A percentile compares a stretch with the other conserved stretches of the same genome.
Conservation (phyloP, 2,797 vertebrate genomes). For the Synanceia verrucosa region DNA sequence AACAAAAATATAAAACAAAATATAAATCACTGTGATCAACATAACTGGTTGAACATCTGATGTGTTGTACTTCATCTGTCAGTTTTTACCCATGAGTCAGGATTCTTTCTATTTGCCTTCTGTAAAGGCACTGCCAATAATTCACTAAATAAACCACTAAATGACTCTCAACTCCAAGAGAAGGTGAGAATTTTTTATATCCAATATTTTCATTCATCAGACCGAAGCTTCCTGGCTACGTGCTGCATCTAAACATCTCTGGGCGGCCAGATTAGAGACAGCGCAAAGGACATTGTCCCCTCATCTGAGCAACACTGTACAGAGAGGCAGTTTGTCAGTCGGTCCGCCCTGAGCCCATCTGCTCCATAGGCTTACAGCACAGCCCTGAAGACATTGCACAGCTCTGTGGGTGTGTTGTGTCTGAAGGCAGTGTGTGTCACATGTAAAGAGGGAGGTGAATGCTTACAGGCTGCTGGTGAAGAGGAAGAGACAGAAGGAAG, state of each 20-base stretch:
- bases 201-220: conserved; percentile 14
- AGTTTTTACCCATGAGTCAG: neutral
- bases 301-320: conserved; percentile 59
- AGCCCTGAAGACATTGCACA: conserved; percentile 55
- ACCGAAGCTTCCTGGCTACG: conserved; percentile 1
- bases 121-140: conserved; percentile 7
- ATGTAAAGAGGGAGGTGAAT: conserved; percentile 18
- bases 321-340: conserved; percentile 61
- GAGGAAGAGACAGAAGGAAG: conserved; percentile 49
- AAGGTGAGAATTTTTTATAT: conserved; percentile 5
- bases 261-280: conserved; percentile 50
- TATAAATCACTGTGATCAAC: neutral
- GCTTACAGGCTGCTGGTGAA: conserved; percentile 33
- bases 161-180: neutral
- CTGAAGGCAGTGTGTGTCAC: conserved; percentile 19
- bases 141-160: neutral
- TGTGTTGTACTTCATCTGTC: neutral
- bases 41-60: neutral
- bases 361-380: conserved; percentile 63
- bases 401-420: conserved; percentile 19
- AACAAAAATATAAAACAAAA: neutral
- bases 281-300: conserved; percentile 59
- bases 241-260: conserved; percentile 8
- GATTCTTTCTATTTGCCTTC: neutral
- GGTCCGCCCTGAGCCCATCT: conserved; percentile 68